These are phyloP conservation scores for Yponomeuta cagnagella DNA, from an alignment of 2,888 invertebrate species.

Conservation along the genomic window DNA sequence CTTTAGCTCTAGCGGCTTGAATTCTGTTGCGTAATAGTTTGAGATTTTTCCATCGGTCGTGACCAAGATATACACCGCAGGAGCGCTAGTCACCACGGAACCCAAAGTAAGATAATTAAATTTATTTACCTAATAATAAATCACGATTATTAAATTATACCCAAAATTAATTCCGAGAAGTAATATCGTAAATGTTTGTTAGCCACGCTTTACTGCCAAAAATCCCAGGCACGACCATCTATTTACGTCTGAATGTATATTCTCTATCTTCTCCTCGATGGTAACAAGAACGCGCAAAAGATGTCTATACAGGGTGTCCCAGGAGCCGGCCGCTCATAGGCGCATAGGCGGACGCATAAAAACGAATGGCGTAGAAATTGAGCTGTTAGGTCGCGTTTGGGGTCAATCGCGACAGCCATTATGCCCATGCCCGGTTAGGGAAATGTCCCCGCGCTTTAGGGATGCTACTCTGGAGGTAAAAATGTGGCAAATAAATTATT, in stretches of 20 bases:
- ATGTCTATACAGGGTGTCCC: neutral
- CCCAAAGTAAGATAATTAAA: too few relatives aligned
- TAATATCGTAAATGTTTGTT: too few relatives aligned
- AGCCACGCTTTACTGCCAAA: too few relatives aligned
- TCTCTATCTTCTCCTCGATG: neutral
- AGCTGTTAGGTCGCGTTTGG: constrained; percentile 12
- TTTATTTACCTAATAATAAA: too few relatives aligned
- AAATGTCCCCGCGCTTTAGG: neutral
- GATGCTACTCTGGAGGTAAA: neutral
- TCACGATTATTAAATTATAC: too few relatives aligned
- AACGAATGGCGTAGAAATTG: constrained; percentile 15
- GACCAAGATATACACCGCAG: too few relatives aligned
- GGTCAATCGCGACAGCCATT: constrained; percentile 13
- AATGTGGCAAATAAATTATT: neutral
- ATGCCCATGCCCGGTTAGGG: neutral
- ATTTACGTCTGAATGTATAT: neutral
- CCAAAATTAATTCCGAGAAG: too few relatives aligned
- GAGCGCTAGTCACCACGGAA: too few relatives aligned
- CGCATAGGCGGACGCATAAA: constrained; percentile 7
- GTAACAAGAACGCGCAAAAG: neutral
- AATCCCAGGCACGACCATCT: too few relatives aligned
- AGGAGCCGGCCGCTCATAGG: neutral
- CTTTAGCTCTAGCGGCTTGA: neutral
- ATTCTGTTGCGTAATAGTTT: neutral
- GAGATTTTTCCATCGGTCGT: too few relatives aligned